Percentiles rank a stretch among this genome's conserved stretches.
phyloP scores from a whole-genome alignment of 2,797 vertebrate species.

The Typhlichthys eigenmanni region DNA sequence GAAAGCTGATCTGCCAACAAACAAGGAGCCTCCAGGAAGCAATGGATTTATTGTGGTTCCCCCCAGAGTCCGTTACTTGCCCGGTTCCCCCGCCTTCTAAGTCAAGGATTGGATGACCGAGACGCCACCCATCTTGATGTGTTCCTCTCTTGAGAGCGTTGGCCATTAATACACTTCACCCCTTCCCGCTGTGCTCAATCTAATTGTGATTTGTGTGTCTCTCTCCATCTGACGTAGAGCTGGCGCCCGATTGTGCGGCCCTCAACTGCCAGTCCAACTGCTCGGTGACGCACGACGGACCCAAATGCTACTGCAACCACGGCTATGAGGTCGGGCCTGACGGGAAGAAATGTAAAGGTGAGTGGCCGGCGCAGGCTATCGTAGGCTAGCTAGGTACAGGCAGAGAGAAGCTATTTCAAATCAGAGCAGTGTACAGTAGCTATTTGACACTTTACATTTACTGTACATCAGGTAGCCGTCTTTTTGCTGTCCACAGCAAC shows the following conservation, averaged over 20 bases:
- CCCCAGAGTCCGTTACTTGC: constrained; percentile 9
- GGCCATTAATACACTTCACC: constrained; percentile 2
- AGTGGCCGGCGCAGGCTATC: constrained; percentile 37
- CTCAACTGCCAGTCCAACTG: constrained; percentile 86
- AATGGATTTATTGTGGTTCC: constrained; percentile 17
- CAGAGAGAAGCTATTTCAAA: neutral
- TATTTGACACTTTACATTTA: too few relatives aligned
- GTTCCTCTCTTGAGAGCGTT: constrained; percentile 6
- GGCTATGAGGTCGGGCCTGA: constrained; percentile 89
- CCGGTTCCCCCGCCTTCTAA: constrained; percentile 5
- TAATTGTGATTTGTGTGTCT: constrained; percentile 33
- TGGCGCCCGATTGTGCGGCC: constrained; percentile 78
- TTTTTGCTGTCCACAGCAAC: too few relatives aligned
- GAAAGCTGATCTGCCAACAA: constrained; percentile 34
- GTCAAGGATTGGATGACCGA: constrained; percentile 28
- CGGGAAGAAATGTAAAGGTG: constrained; percentile 91
- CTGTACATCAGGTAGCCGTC: too few relatives aligned
- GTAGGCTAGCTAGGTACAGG: too few relatives aligned
- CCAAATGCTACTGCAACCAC: constrained; percentile 87
- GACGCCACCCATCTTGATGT: constrained; percentile 13
- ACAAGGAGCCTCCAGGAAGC: constrained; percentile 19
- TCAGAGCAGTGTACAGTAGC: too few relatives aligned
- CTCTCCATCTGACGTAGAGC: constrained; percentile 70
- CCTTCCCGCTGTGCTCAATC: constrained; percentile 7
- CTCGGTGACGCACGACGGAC: constrained; percentile 82